Evolutionary conservation across 2,113 vertebrate genomes (phyloP), one percentile per base, ranked within the genome.

Genomic region (Miniopterus natalensis): DNA sequence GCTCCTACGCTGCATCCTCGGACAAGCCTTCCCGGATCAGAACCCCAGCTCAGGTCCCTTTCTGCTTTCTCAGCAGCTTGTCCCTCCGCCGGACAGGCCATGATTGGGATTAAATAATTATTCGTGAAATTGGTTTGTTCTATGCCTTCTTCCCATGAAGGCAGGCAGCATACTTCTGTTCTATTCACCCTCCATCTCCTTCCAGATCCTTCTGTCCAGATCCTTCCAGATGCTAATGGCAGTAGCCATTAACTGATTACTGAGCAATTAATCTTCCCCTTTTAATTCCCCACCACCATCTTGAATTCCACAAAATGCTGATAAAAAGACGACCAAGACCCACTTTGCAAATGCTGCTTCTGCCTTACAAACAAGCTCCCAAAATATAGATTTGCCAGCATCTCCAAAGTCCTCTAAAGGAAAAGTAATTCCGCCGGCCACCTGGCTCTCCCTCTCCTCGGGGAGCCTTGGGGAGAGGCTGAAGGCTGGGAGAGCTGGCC

Each of bases 401-500:
- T 90, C 74, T 70, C 66, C 12, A n/a, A 40, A 84, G 23, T 84
- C 25, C 0, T 92, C 63, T 49, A 91, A 80, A 83, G 70, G 17
- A 59, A 29, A 23, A 59, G 57, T 25, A 61, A 23, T 88, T 66
- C 14, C 51, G 95, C 18, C 18, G 3, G 61, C 42, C 59, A 84
- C 80, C 51, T 87, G 87, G 42, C 77, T 93, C 88, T 75, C 42
- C 94, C 70, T 89, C 15, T 53, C 36, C 55, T 93, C 70, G 31
- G 77, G 31, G 88, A 90, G 42, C 23, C 73, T 90, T 47, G 27
- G 55, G 59, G 55, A 78, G 57, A 83, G 40, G 36, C 84, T 97
- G n/a, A 68, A 83, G 47, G 40, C 77, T 95, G n/a, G 29, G 70
- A 65, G 25, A 87, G 47, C n/a, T 53, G 40, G 63, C 21, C 65